Conservation (phyloP, 2,797 vertebrate genomes). For the Cephalopachus bancanus region DNA sequence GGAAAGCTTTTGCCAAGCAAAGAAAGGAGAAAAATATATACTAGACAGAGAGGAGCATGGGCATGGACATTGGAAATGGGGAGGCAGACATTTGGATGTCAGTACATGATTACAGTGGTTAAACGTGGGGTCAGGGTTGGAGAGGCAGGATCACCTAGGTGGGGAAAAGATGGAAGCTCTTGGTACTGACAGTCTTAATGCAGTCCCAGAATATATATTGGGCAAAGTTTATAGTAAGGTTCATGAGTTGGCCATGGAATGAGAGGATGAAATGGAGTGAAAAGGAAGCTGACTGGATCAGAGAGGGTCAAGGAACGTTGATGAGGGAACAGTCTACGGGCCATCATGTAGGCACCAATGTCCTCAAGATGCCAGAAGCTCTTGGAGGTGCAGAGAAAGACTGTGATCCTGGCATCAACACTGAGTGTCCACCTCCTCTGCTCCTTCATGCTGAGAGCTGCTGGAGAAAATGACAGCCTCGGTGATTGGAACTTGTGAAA, state of each 20-base stretch:
- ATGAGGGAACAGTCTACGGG: background rate
- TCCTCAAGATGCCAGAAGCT: background rate
- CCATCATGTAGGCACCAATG: background rate
- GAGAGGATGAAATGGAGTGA: background rate
- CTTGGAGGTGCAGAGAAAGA: background rate
- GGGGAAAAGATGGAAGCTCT: background rate
- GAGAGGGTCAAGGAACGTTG: background rate
- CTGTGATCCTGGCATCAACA: no score
- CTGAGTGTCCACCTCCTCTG: background rate
- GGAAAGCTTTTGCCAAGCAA: background rate
- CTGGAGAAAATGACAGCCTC: background rate
- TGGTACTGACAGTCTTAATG: background rate
- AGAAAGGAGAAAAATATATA: background rate
- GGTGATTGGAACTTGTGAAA: background rate
- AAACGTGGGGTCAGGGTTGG: background rate
- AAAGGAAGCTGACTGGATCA: background rate
- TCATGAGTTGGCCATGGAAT: background rate
- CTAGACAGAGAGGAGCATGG: background rate
- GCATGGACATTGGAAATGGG: background rate
- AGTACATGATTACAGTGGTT: background rate
- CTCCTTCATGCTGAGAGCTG: background rate
- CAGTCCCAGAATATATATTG: background rate
- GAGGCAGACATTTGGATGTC: background rate
- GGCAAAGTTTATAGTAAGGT: background rate
- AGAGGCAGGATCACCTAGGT: background rate